A percentile compares a stretch with the other conserved stretches of the same genome.
Evolutionary conservation across 2,113 vertebrate species (phyloP).

Genomic region (Chaenogobius annularis): DNA sequence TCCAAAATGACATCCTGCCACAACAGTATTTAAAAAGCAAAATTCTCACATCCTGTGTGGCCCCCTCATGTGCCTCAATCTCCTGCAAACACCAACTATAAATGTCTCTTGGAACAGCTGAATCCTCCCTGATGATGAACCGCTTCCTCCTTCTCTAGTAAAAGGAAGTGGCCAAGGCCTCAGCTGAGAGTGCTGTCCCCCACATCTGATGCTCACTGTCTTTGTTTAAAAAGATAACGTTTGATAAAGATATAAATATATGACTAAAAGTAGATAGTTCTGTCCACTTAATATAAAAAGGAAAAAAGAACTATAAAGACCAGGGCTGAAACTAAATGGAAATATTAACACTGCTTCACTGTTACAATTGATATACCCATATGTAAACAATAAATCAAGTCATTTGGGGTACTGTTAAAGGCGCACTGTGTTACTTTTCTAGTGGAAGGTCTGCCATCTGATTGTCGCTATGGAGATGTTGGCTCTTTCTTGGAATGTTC

Average conservation of each 20-base stretch:
- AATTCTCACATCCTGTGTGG: conserved; percentile 50
- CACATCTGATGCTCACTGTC: conserved; percentile 20
- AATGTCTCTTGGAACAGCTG: conserved; percentile 29
- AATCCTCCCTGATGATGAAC: conserved; percentile 39
- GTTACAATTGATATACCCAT: too few relatives aligned
- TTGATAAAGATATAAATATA: not conserved
- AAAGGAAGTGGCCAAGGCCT: conserved; percentile 35
- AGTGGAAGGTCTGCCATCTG: too few relatives aligned
- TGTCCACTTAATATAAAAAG: too few relatives aligned
- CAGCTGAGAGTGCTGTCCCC: not conserved
- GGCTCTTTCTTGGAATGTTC: too few relatives aligned
- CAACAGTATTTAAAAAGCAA: conserved; percentile 42
- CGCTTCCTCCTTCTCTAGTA: conserved; percentile 41
- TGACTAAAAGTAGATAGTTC: too few relatives aligned
- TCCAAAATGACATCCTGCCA: conserved; percentile 44
- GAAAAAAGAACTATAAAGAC: too few relatives aligned
- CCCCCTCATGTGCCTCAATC: not conserved
- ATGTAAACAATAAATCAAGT: too few relatives aligned
- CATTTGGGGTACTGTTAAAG: too few relatives aligned
- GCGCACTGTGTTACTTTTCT: not conserved
- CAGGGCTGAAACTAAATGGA: too few relatives aligned
- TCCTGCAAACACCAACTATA: conserved; percentile 32
- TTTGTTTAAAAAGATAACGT: not conserved
- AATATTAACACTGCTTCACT: too few relatives aligned
- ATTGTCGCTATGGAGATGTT: not conserved